These are phyloP conservation scores for Mizuhopecten yessoensis DNA, from an alignment of 1,140 invertebrate genomes.

Conservation along the genomic window DNA sequence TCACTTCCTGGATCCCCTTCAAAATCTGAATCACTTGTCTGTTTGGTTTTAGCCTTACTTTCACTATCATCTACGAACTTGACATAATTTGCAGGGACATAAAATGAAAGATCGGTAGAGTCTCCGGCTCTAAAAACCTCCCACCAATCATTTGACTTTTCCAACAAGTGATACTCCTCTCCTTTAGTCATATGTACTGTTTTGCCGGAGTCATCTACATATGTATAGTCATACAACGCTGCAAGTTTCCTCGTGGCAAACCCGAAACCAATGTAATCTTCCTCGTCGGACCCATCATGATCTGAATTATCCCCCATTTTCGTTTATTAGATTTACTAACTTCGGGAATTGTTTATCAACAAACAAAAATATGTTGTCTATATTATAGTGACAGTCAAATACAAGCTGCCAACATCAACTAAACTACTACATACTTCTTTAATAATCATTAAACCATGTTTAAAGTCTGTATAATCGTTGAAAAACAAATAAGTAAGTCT, in stretches of 20 bases:
- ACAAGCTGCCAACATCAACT: not conserved
- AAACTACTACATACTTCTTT: not conserved
- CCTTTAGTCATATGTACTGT: constrained; percentile 55
- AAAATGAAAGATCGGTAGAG: constrained; percentile 59
- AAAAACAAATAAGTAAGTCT: not conserved
- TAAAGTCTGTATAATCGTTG: not conserved
- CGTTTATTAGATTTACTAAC: not conserved
- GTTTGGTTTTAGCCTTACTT: constrained; percentile 44
- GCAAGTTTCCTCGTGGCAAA: constrained; percentile 51
- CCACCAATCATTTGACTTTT: constrained; percentile 62
- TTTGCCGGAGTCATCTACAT: constrained; percentile 61
- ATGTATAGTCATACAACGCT: constrained; percentile 63
- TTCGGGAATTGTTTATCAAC: not conserved
- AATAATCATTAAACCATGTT: not conserved
- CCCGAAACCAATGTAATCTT: constrained; percentile 46
- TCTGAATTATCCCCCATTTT: not conserved
- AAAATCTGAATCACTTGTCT: not conserved
- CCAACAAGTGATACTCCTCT: constrained; percentile 58
- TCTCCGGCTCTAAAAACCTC: constrained; percentile 57
- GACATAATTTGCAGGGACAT: constrained; percentile 63
- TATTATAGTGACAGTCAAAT: not conserved
- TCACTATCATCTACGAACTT: constrained; percentile 44
- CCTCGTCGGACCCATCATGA: not conserved
- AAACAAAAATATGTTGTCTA: not conserved
- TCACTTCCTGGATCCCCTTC: constrained; percentile 49